phyloP scores from a whole-genome alignment of 2,888 invertebrate genomes.

The Xylocampa areola region DNA sequence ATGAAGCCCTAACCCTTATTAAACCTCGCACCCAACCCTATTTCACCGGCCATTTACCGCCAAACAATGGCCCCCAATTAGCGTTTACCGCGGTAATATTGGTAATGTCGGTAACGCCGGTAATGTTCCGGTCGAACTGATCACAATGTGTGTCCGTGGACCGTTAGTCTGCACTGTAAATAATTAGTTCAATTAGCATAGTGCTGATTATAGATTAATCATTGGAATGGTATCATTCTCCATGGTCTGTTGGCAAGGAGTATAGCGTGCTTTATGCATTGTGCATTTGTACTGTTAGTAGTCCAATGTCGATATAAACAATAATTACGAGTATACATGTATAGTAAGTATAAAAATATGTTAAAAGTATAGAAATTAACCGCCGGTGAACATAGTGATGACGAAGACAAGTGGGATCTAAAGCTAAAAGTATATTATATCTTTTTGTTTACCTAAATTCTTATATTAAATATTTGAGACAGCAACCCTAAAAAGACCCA shows the following conservation, averaged over 20 bases:
- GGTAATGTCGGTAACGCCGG: conserved; percentile 29
- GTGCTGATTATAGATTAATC: conserved; percentile 51
- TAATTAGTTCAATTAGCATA: conserved; percentile 59
- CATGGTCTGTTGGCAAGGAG: conserved; percentile 39
- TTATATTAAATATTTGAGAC: no score
- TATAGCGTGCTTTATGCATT: conserved; percentile 12
- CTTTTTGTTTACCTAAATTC: no score
- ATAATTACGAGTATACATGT: no score
- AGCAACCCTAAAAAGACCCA: no score
- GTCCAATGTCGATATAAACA: conserved; percentile 1
- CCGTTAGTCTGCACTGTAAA: conserved; percentile 48
- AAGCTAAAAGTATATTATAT: no score
- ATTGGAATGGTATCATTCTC: conserved; percentile 55
- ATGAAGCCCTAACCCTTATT: conserved; percentile 28
- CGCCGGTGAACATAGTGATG: no score
- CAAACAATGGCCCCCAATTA: conserved; percentile 55
- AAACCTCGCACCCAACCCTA: conserved; percentile 32
- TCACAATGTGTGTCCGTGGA: conserved; percentile 42
- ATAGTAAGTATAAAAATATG: no score
- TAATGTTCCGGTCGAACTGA: conserved; percentile 48
- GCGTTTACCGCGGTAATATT: conserved; percentile 38
- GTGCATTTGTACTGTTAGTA: conserved; percentile 17
- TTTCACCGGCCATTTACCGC: conserved; percentile 25
- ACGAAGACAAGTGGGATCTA: no score
- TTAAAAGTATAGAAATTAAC: no score